Evolutionary conservation across 1,140 invertebrate species (phyloP).

Genomic region (Odontomachus brunneus): DNA sequence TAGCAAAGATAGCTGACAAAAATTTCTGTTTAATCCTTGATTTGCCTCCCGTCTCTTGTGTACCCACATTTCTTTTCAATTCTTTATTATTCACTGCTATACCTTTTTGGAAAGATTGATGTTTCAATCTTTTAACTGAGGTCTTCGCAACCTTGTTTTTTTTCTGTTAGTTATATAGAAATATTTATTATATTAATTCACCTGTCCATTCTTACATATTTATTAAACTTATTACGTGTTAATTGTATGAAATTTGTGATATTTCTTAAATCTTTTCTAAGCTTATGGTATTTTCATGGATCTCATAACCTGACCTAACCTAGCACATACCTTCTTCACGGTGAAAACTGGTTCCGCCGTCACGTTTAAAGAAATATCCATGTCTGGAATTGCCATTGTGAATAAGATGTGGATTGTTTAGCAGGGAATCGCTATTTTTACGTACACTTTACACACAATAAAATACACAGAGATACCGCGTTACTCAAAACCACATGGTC

Average conservation of each 20-base stretch:
- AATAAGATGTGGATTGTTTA: neutral
- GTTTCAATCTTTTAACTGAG: constrained; percentile 59
- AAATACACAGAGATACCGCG: neutral
- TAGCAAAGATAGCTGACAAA: constrained; percentile 78
- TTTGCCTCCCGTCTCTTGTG: neutral
- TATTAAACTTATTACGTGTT: neutral
- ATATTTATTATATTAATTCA: constrained; percentile 26
- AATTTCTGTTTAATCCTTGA: constrained; percentile 82
- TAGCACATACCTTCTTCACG: constrained; percentile 73
- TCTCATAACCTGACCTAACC: constrained; percentile 14
- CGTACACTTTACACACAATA: neutral
- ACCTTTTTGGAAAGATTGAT: neutral
- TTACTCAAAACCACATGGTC: constrained; percentile 40
- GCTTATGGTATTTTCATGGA: neutral
- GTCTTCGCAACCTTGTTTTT: constrained; percentile 5
- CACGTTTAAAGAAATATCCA: constrained; percentile 80
- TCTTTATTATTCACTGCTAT: neutral
- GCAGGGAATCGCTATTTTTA: neutral
- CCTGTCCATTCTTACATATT: neutral
- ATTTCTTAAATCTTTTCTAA: neutral
- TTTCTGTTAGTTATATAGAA: constrained; percentile 10
- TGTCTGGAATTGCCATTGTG: constrained; percentile 73
- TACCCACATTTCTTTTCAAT: neutral
- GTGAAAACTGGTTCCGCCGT: constrained; percentile 28
- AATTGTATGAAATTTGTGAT: neutral